Base-by-base conservation (phyloP, 2,888 invertebrate genomes). In the Trichacis sp. region DNA sequence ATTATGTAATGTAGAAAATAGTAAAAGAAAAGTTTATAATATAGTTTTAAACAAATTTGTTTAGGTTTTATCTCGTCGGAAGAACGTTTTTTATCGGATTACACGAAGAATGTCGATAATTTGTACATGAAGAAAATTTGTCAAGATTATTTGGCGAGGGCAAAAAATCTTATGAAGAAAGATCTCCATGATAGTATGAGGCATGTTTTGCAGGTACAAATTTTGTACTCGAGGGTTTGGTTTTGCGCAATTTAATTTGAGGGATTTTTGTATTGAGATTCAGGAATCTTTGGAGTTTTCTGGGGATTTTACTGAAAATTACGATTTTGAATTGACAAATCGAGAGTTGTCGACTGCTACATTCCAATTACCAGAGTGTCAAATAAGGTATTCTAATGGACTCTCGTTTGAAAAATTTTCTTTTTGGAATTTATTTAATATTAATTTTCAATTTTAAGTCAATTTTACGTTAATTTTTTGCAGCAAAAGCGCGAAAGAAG, bases 41-140 rank as follows among this genome's bases (percentile, higher is more conserved):
- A n/a, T n/a, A n/a, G n/a, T n/a, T n/a, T n/a, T n/a, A n/a, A n/a
- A n/a, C n/a, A n/a, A n/a, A n/a, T n/a, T n/a, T n/a, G n/a, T 74
- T 6, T 50, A 42, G 87, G 88, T 61, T 89, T 91, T 67, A 88
- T 92, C 65, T 85, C 86, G 1, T 80, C 86, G 12, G 84, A 87
- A 1, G 87, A 89, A 64, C 81, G 86, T 24, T 88, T 90, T 0
- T 86, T 95, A 49, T 81, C 90, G 1, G 87, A 91, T 36, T 95
- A 93, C 78, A 88, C 91, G 1, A 87, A 89, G 19, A 90, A 93
- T 80, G 89, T 94, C 58, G 92, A 94, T 78, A 86, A 88, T 3
- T 85, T 93, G 29, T 95, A 93, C 83, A 90, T 93, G 29, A 89
- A 92, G 76, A 93, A 92, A 75, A 90, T 92, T 52, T 92, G 92